Evolutionary conservation across 2,797 vertebrate species (phyloP).

Genomic region (Urophycis tenuis): DNA sequence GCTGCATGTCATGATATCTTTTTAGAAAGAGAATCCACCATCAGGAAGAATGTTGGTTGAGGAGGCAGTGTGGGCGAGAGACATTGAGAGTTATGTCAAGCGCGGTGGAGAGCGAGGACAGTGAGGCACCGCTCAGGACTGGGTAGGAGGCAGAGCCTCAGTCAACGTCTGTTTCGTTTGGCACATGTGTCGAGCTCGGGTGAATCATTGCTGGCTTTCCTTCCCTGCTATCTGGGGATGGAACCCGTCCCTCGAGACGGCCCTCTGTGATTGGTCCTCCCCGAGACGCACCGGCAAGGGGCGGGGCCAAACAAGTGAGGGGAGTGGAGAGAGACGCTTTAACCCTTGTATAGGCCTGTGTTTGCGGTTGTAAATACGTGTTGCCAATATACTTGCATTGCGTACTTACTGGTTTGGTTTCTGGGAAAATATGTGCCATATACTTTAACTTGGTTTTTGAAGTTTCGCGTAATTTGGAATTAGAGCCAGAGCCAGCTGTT

Average conservation of each 20-base stretch:
- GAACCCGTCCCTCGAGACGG: conserved; percentile 1
- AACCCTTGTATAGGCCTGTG: not conserved
- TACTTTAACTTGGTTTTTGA: not conserved
- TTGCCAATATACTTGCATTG: not conserved
- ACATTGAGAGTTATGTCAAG: not conserved
- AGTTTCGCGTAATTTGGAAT: not conserved
- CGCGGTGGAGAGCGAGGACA: not conserved
- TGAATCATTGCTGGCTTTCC: not conserved
- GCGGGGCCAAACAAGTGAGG: not conserved
- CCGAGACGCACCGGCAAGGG: not conserved
- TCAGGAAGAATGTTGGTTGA: not conserved
- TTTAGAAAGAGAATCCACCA: not conserved
- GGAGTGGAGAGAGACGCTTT: not conserved
- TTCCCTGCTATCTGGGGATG: not conserved
- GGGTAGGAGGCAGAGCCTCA: not conserved
- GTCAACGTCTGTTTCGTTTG: not conserved
- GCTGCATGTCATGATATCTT: not conserved
- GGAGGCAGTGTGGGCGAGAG: not conserved
- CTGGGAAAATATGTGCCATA: not conserved
- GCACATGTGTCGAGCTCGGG: not conserved
- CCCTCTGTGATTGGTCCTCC: not conserved
- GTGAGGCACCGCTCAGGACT: not conserved
- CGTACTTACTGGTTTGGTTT: not conserved
- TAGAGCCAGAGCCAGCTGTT: not conserved
- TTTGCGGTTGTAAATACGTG: not conserved